A percentile compares a stretch with the other conserved stretches of the same genome.
phyloP scores from a whole-genome alignment of 2,888 invertebrate genomes.

The Scelioninae gen. 2 region DNA sequence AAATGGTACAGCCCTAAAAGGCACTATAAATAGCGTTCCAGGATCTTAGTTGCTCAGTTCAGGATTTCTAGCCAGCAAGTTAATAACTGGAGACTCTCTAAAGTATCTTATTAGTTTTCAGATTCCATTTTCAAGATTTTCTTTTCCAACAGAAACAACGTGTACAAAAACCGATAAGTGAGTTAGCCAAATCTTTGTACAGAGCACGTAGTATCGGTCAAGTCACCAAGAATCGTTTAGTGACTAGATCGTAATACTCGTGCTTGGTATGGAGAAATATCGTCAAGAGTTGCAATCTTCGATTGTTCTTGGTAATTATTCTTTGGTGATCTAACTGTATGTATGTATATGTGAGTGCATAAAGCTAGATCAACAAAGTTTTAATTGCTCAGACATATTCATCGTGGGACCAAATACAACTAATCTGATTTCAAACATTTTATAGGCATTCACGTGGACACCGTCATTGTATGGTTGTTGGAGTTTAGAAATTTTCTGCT shows the following conservation, averaged over 20 bases:
- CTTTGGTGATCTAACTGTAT: slow-evolving; percentile 80
- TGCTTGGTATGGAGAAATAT: slow-evolving; percentile 61
- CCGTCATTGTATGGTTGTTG: slow-evolving; percentile 1
- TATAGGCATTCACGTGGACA: too few relatives aligned
- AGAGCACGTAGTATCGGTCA: slow-evolving; percentile 71
- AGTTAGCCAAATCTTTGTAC: slow-evolving; percentile 55
- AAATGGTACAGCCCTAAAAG: too few relatives aligned
- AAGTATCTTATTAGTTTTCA: too few relatives aligned
- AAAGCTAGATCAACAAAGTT: slow-evolving; percentile 75
- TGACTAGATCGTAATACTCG: slow-evolving; percentile 77
- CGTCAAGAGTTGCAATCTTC: background rate
- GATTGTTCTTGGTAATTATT: slow-evolving; percentile 69
- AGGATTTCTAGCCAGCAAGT: too few relatives aligned
- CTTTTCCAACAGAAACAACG: background rate
- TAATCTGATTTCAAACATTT: too few relatives aligned
- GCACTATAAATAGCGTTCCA: too few relatives aligned
- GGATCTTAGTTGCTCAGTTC: too few relatives aligned
- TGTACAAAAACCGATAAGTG: background rate
- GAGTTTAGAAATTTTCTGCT: background rate
- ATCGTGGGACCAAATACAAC: slow-evolving; percentile 62
- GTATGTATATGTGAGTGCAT: slow-evolving; percentile 71
- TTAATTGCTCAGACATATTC: slow-evolving; percentile 59
- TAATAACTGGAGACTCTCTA: too few relatives aligned
- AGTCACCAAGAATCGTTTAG: slow-evolving; percentile 67
- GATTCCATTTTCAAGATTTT: background rate